Percentiles rank a stretch among this genome's conserved stretches.
Evolutionary conservation across 2,888 invertebrate species (phyloP).

Genomic region (Pimpla rufipes): DNA sequence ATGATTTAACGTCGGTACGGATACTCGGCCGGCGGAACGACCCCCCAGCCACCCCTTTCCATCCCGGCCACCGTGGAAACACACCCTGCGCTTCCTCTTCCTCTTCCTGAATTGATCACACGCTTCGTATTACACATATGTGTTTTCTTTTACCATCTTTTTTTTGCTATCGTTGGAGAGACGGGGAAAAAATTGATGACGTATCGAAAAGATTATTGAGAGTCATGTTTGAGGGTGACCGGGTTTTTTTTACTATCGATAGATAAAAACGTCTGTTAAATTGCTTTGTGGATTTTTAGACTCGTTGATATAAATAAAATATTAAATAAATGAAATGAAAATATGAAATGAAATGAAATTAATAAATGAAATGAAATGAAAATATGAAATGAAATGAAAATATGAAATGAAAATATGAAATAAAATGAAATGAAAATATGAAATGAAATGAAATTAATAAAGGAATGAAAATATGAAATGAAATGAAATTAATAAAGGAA

Average conservation of each 20-base stretch:
- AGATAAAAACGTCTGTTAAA: too few species aligned
- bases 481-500: too few species aligned
- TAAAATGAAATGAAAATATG: too few species aligned
- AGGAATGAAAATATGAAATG: too few species aligned
- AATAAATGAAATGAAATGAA: too few species aligned
- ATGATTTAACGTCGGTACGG: constrained; percentile 84
- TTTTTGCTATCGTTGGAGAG: constrained; percentile 17
- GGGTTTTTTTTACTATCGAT: background rate
- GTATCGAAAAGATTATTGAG: constrained; percentile 11
- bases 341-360: too few species aligned
- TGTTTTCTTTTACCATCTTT: constrained; percentile 38
- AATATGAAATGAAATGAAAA: too few species aligned
- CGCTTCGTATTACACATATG: constrained; percentile 34
- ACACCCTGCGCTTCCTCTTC: constrained; percentile 62
- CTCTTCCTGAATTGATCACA: constrained; percentile 48
- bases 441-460: too few species aligned
- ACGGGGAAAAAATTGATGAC: constrained; percentile 18
- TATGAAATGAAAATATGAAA: too few species aligned
- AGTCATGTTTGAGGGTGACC: background rate
- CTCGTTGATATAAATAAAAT: too few species aligned
- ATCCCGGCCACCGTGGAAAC: constrained; percentile 67
- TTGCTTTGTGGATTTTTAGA: too few species aligned
- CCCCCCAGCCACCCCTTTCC: constrained; percentile 67
- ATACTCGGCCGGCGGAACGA: constrained; percentile 75
- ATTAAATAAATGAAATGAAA: too few species aligned